Conservation (phyloP, 2,888 invertebrate genomes). For the Actias luna region DNA sequence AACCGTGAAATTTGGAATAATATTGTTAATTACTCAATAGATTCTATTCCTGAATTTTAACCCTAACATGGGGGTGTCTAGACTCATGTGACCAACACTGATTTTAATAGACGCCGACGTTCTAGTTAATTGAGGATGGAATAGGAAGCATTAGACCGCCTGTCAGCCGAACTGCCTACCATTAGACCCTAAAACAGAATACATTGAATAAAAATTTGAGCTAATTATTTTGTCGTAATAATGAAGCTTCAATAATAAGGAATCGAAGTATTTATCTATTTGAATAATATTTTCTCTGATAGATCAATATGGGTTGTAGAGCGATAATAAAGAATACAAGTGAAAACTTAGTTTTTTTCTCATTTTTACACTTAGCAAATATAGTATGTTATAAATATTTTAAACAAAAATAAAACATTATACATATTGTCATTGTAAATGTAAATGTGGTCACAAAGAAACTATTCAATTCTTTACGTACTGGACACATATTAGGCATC, state of each 20-base stretch:
- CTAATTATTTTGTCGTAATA: too few species aligned
- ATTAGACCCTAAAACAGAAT: background rate
- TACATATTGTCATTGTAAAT: background rate
- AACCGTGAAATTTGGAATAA: conserved; percentile 15
- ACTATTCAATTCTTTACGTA: background rate
- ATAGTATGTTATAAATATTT: too few species aligned
- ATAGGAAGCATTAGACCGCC: background rate
- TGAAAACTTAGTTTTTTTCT: too few species aligned
- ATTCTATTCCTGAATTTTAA: conserved; percentile 25
- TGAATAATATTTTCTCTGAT: background rate
- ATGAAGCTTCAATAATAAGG: too few species aligned
- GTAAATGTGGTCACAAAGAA: background rate
- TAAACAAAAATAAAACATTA: too few species aligned
- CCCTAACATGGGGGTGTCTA: conserved; percentile 30
- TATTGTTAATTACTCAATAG: conserved; percentile 21
- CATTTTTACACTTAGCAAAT: too few species aligned
- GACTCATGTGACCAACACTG: conserved; percentile 26
- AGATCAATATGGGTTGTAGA: background rate
- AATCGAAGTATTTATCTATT: too few species aligned
- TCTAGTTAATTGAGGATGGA: conserved; percentile 27
- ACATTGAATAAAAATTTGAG: background rate
- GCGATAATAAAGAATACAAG: too few species aligned
- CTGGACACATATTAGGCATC: background rate
- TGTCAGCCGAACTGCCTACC: background rate
- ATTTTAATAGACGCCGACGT: conserved; percentile 36